Conservation (phyloP, 2,888 invertebrate genomes). For the Hirtodrosophila confusa region DNA sequence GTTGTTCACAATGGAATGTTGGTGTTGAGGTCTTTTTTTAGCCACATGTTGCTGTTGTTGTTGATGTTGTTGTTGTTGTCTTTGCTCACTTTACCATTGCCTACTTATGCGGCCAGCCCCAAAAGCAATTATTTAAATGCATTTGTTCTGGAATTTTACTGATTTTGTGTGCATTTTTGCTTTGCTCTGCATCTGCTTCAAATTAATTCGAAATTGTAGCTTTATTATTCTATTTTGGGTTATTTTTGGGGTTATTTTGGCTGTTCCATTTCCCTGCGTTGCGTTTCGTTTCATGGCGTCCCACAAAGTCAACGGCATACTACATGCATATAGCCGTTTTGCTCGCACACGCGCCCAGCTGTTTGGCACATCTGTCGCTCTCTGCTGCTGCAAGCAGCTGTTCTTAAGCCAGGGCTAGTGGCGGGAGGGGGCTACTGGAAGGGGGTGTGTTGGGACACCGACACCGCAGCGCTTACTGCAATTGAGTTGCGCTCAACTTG, state of each 20-base stretch:
- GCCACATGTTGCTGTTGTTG: conserved; percentile 24
- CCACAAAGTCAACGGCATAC: conserved; percentile 56
- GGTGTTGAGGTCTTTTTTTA: conserved; percentile 1
- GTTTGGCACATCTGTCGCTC: conserved; percentile 51
- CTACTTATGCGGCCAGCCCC: conserved; percentile 33
- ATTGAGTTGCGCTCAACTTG: conserved; percentile 60
- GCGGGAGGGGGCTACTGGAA: background rate
- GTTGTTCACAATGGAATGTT: conserved; percentile 12
- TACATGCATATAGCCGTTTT: conserved; percentile 38
- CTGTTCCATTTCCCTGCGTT: conserved; percentile 32
- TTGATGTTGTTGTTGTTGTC: conserved; percentile 19
- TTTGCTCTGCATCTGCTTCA: background rate
- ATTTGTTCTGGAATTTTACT: background rate
- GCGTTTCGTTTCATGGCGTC: conserved; percentile 31
- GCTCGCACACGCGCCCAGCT: conserved; percentile 54
- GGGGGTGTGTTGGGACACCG: background rate
- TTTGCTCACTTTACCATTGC: conserved; percentile 19
- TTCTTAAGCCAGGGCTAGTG: conserved; percentile 18
- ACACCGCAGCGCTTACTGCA: conserved; percentile 31
- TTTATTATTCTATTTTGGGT: conserved; percentile 17
- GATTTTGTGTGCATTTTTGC: background rate
- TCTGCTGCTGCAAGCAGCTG: conserved; percentile 58
- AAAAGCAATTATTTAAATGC: conserved; percentile 9
- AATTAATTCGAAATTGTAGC: conserved; percentile 19
- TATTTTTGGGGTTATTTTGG: conserved; percentile 28